These are phyloP conservation scores for Nannoperca obscura DNA, from an alignment of 2,797 vertebrate genomes.

Conservation along the genomic window DNA sequence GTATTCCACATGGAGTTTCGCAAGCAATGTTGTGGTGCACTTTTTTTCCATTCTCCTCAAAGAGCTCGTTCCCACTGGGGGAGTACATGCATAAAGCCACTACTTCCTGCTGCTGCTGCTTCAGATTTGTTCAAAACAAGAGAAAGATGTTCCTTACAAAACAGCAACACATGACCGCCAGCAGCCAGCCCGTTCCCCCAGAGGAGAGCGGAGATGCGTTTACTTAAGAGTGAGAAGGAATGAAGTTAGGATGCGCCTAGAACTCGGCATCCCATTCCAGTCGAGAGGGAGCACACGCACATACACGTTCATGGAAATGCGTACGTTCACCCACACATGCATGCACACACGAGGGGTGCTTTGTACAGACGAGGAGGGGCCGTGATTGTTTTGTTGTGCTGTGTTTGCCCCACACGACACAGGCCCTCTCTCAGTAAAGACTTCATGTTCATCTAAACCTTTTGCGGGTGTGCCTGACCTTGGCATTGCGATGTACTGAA, in stretches of 20 bases:
- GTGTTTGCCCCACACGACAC: neutral
- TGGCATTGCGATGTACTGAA: neutral
- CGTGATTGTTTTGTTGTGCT: conserved; percentile 20
- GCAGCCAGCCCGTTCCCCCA: conserved; percentile 32
- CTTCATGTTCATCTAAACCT: conserved; percentile 21
- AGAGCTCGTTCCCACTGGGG: conserved; percentile 28
- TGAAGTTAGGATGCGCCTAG: conserved; percentile 48
- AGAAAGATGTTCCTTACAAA: conserved; percentile 38
- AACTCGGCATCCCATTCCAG: conserved; percentile 23
- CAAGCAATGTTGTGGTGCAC: conserved; percentile 17
- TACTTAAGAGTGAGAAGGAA: conserved; percentile 52
- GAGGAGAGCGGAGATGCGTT: conserved; percentile 50
- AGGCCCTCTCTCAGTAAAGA: neutral
- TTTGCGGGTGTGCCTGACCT: conserved; percentile 31
- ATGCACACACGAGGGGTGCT: neutral
- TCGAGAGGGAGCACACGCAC: conserved; percentile 8
- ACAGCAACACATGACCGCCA: conserved; percentile 33
- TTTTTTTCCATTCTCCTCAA: conserved; percentile 26
- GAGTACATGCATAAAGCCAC: conserved; percentile 42
- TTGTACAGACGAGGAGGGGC: neutral
- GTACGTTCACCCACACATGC: neutral
- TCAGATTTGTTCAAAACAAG: conserved; percentile 46
- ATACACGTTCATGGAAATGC: neutral
- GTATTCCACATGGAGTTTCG: conserved; percentile 10
- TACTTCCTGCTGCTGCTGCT: conserved; percentile 8